Evolutionary conservation across 2,113 vertebrate species (phyloP), one percentile per base, ranked within the genome.

Genomic region (Saguinus midas): DNA sequence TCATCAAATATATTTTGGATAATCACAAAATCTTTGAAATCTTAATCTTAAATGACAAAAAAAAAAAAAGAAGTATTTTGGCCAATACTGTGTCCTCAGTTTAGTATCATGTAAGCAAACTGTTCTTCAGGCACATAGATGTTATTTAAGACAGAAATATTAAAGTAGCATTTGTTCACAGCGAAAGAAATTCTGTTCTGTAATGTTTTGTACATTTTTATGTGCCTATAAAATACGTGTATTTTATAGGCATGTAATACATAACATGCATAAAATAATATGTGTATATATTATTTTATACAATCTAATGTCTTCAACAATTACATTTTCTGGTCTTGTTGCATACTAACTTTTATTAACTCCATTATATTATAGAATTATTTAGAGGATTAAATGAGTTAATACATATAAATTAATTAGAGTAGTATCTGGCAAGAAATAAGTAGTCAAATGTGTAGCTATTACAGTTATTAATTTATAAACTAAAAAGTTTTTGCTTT

Each of bases 1-100:
- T 96, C 50, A 88, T 50, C 64, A 97, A 96, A 95, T 68, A 52
- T 48, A 86, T 90, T 91, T 95, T 96, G 43, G 45, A n/a, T 70
- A 94, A 91, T 45, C 40, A 93, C 20, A 7, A 91, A 95, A 81
- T 93, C n/a, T 90, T 94, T 82, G 32, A 72, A 76, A 82, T 45
- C 57, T 96, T 96, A 88, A 80, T 76, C n/a, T 92, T 45, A 97
- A 94, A 80, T 80, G 27, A 89, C 37, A 1, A 37, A 48, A 5
- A 29, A 76, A 78, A 73, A 87, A 17, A 70, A 55, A 37, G 9
- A 90, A 73, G 6, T 7, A 90, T 45, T 87, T 81, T 93, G 72
- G 79, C n/a, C 20, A 94, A 81, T 83, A 55, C 8, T 57, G 1
- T 78, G 12, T 80, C 8, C 61, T 32, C 5, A 90, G 50, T 90